These are phyloP conservation scores for Plebejus anna DNA, from an alignment of 2,888 invertebrate genomes.

Conservation along the genomic window DNA sequence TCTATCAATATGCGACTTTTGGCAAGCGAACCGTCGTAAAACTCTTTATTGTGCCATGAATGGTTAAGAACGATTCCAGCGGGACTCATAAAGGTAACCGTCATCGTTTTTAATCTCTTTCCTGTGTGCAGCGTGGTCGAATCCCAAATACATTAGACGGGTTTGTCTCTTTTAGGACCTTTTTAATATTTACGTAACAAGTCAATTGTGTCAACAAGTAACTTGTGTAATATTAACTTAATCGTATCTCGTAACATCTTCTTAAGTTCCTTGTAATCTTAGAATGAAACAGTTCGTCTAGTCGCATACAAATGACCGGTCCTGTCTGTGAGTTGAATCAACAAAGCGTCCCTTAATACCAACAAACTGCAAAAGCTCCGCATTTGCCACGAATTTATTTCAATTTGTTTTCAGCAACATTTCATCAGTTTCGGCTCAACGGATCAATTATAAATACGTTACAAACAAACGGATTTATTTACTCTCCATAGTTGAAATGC, in stretches of 20 bases:
- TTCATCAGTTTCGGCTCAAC: slow-evolving; percentile 15
- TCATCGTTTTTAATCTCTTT: slow-evolving; percentile 12
- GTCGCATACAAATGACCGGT: not conserved
- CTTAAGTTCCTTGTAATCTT: too few relatives aligned
- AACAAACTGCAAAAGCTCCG: slow-evolving; percentile 6
- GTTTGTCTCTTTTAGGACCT: not conserved
- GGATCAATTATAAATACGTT: slow-evolving; percentile 12
- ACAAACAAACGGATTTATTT: slow-evolving; percentile 15
- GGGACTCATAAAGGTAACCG: slow-evolving; percentile 18
- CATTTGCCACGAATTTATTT: slow-evolving; percentile 8
- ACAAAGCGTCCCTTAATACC: not conserved
- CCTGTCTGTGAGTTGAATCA: not conserved
- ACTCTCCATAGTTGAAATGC: not conserved
- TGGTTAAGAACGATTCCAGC: slow-evolving; percentile 16
- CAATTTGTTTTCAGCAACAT: slow-evolving; percentile 3
- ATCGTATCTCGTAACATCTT: too few relatives aligned
- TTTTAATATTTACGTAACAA: not conserved
- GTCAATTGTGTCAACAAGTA: too few relatives aligned
- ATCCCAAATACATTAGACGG: not conserved
- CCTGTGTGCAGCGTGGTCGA: not conserved
- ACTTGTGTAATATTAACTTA: too few relatives aligned
- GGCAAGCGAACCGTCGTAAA: slow-evolving; percentile 43
- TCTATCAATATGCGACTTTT: slow-evolving; percentile 45
- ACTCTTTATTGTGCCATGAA: slow-evolving; percentile 39
- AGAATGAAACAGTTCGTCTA: not conserved